Percentiles rank a stretch among this genome's conserved stretches.
Conservation (phyloP, 2,113 vertebrate genomes). For the Dolichallabes microphthalmus region DNA sequence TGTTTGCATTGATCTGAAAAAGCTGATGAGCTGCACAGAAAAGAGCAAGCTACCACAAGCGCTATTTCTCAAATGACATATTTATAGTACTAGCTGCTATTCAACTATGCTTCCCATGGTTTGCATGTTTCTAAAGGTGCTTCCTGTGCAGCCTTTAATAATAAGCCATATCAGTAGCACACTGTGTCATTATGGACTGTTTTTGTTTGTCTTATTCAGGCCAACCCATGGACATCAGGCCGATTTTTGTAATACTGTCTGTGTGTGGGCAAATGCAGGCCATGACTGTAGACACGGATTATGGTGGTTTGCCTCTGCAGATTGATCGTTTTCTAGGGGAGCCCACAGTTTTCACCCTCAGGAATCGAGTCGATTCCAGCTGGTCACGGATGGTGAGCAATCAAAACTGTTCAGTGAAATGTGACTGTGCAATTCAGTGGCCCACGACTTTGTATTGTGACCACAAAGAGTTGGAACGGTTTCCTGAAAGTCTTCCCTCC, state of each 20-base stretch:
- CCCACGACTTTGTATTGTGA: slow-evolving; percentile 74
- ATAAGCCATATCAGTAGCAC: background rate
- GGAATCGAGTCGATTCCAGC: slow-evolving; percentile 61
- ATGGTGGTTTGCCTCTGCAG: slow-evolving; percentile 73
- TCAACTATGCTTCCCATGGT: slow-evolving; percentile 9
- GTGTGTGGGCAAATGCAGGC: slow-evolving; percentile 37
- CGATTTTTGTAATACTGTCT: slow-evolving; percentile 49
- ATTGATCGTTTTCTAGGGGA: slow-evolving; percentile 71
- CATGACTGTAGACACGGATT: slow-evolving; percentile 61
- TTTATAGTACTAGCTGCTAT: background rate
- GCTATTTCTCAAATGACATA: background rate
- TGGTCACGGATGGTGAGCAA: slow-evolving; percentile 68
- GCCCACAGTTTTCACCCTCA: slow-evolving; percentile 72
- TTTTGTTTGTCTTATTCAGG: slow-evolving; percentile 37
- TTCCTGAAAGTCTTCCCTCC: slow-evolving; percentile 60
- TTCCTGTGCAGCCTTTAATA: slow-evolving; percentile 26
- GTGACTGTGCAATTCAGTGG: slow-evolving; percentile 77
- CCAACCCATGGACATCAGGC: slow-evolving; percentile 32
- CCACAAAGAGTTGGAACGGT: slow-evolving; percentile 57
- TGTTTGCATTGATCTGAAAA: background rate
- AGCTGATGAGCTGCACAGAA: background rate
- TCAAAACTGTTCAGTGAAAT: slow-evolving; percentile 64
- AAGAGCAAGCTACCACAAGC: background rate
- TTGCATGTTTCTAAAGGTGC: slow-evolving; percentile 19
- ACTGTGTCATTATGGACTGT: slow-evolving; percentile 28